Percentiles rank a stretch among this genome's conserved stretches.
Evolutionary conservation across 2,797 vertebrate genomes (phyloP).

Genomic region (Arnoldichthys spilopterus): DNA sequence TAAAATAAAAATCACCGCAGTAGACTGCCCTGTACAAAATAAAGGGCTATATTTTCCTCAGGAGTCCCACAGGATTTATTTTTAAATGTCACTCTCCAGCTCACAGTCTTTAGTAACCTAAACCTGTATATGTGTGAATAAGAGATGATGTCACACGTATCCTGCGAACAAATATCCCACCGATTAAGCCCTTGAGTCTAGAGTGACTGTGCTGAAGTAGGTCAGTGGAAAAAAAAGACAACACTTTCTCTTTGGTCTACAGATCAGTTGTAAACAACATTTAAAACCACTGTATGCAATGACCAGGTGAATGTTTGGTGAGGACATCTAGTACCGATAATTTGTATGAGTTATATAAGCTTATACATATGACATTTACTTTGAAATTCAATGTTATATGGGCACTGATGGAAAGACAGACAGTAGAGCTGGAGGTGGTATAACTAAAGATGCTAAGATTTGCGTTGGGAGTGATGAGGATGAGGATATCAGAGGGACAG

Average conservation of each 20-base stretch:
- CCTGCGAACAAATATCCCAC: slow-evolving; percentile 52
- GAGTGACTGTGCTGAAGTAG: slow-evolving; percentile 51
- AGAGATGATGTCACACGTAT: slow-evolving; percentile 57
- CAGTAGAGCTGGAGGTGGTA: too few relatives aligned
- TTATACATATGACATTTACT: too few relatives aligned
- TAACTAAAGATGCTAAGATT: too few relatives aligned
- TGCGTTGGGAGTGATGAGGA: too few relatives aligned
- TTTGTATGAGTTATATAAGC: too few relatives aligned
- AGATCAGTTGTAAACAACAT: slow-evolving; percentile 19
- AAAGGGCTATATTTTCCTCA: background rate
- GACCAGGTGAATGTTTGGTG: background rate
- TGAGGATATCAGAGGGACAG: too few relatives aligned
- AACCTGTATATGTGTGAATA: slow-evolving; percentile 49
- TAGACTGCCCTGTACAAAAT: background rate
- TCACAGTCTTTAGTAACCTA: slow-evolving; percentile 46
- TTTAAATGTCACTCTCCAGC: slow-evolving; percentile 2
- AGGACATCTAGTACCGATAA: background rate
- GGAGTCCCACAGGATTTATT: background rate
- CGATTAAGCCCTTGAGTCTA: slow-evolving; percentile 54
- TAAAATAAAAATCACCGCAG: background rate
- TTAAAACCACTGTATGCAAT: slow-evolving; percentile 8
- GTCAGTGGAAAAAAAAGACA: slow-evolving; percentile 56
- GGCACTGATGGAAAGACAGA: too few relatives aligned
- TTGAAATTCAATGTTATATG: too few relatives aligned
- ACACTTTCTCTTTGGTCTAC: slow-evolving; percentile 49